phyloP scores from a whole-genome alignment of 2,797 vertebrate genomes.

The Chaenodraco wilsoni region DNA sequence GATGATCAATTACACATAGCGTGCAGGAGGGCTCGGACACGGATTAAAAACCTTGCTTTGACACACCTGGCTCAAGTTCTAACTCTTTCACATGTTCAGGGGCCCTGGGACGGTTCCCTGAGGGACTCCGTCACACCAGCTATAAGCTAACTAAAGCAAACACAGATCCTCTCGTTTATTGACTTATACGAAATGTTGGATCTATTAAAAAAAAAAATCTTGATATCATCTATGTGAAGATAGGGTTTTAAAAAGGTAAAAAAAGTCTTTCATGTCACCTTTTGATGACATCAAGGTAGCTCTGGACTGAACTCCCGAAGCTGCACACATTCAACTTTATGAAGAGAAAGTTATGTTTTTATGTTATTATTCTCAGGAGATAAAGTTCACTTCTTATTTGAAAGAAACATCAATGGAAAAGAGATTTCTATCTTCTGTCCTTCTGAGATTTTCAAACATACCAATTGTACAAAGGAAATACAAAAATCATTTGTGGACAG shows the following conservation, averaged over 20 bases:
- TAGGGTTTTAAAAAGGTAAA: slow-evolving; percentile 43
- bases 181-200: slow-evolving; percentile 39
- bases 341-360: slow-evolving; percentile 34
- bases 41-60: slow-evolving; percentile 49
- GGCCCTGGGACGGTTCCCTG: slow-evolving; percentile 36
- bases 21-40: slow-evolving; percentile 40
- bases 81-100: slow-evolving; percentile 54
- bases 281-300: slow-evolving; percentile 54
- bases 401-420: slow-evolving; percentile 34
- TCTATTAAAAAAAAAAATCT: slow-evolving; percentile 28
- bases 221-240: slow-evolving; percentile 34
- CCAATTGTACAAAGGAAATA: slow-evolving; percentile 13
- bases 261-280: slow-evolving; percentile 44
- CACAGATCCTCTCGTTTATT: slow-evolving; percentile 43
- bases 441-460: slow-evolving; percentile 35
- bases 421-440: slow-evolving; percentile 21
- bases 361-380: slow-evolving; percentile 36
- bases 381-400: slow-evolving; percentile 19
- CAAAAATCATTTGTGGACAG: slow-evolving; percentile 2
- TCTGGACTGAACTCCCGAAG: slow-evolving; percentile 39
- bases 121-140: slow-evolving; percentile 50
- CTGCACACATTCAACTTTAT: slow-evolving; percentile 28
- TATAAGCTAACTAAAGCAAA: slow-evolving; percentile 68
- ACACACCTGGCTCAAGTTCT: slow-evolving; percentile 58
- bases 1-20: slow-evolving; percentile 50